Percentiles rank a stretch among this genome's conserved stretches.
Evolutionary conservation across 2,113 vertebrate genomes (phyloP).

Genomic region (Fregata magnificens): DNA sequence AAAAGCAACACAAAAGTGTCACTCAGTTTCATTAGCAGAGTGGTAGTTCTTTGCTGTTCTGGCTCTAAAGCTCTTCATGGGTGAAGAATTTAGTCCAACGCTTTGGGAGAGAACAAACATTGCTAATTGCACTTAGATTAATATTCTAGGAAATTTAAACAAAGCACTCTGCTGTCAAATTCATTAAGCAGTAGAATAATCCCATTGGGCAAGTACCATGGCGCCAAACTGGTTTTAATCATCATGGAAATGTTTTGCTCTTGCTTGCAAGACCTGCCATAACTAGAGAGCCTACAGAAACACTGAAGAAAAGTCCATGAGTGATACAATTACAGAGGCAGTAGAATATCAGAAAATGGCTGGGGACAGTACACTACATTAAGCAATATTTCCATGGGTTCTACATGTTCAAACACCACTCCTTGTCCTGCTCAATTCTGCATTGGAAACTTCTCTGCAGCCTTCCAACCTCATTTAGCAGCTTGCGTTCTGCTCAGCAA

Average conservation of each 20-base stretch:
- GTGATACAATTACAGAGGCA: background rate
- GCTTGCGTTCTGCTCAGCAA: background rate
- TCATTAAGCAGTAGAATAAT: background rate
- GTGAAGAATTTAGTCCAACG: background rate
- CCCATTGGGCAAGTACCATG: background rate
- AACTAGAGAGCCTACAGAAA: background rate
- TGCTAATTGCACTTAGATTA: slow-evolving; percentile 32
- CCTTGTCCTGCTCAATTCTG: background rate
- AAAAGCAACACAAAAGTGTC: background rate
- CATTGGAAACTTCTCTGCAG: background rate
- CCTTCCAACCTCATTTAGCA: background rate
- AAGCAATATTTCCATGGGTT: background rate
- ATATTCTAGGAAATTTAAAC: slow-evolving; percentile 21
- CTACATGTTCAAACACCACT: background rate
- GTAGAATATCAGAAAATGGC: background rate
- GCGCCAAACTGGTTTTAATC: background rate
- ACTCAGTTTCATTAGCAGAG: background rate
- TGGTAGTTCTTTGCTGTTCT: background rate
- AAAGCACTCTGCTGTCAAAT: background rate
- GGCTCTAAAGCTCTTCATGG: background rate
- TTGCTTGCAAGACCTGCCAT: background rate
- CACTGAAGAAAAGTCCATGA: background rate
- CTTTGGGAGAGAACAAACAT: background rate
- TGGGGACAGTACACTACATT: background rate
- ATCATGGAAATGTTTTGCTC: background rate